Evolutionary conservation across 2,113 vertebrate genomes (phyloP), one percentile per base, ranked within the genome.

Genomic region (Myotis brandtii): DNA sequence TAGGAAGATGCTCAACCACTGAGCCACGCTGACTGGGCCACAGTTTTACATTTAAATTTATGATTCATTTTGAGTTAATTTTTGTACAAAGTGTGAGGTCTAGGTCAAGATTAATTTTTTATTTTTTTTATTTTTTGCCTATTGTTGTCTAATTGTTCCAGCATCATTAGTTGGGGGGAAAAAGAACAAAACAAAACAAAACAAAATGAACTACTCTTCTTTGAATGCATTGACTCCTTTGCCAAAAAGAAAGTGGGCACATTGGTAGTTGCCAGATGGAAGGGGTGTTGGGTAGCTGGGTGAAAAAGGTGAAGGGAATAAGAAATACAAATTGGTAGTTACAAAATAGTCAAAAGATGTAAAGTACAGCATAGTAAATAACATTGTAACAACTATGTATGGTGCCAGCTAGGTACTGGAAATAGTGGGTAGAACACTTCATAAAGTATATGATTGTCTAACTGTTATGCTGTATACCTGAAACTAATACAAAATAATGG

Each of bases 21-120:
- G 46, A 46, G 46, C 9, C 46, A 46, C 46, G 10, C 46, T 46
- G 10, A 46, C 46, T 46, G 46, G 46, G 46, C 46, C 46, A 1
- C 10, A 46, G 46, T 46, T 46, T 46, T 46, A 46, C 46, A 46
- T 46, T 46, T 46, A 46, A 46, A 64, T 46, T 64, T 85, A 54
- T 82, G 6, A 93, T 54, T n/a, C n/a, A 40, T 89, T 95, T 70
- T 46, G 37, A 72, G 12, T 72, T 85, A 83, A 81, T 56, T 73
- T 84, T 79, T 79, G 4, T 32, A 32, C 21, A 64, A 56, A 95
- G 4, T 64, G 10, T 79, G 9, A 72, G 14, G 6, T 70, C 12
- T 85, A 70, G 32, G 34, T 79, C 9, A 69, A 80, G 4, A 9
- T 66, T 85, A 72, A 34, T 76, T 59, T 50, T 72, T 43, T 43